Evolutionary conservation across 1,140 invertebrate genomes (phyloP), one percentile per base, ranked within the genome.

Genomic region (Drosophila obscura): DNA sequence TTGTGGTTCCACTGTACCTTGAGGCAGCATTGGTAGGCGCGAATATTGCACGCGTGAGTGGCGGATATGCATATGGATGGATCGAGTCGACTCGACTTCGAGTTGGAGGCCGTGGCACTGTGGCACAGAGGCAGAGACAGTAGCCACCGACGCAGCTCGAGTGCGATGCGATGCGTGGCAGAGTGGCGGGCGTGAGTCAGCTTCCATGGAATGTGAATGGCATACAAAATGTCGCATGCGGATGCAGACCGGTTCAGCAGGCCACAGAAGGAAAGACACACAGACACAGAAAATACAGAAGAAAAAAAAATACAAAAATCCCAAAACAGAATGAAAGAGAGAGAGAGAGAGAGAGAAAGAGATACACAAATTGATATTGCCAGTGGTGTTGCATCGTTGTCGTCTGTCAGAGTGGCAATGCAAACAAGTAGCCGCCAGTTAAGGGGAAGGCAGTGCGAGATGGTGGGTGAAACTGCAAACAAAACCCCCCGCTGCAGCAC

Each of bases 141-240:
- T 56, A 48, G 80, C 53, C 59, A 57, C 66, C 48, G 73, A 63
- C 61, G 73, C 59, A 52, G 45, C 35, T 44, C 60, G 61, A 58
- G 58, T 71, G 65, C 62, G 51, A 51, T 56, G 35, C 35, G 35
- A 39, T 39, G 35, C 35, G 35, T 39, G 35, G 35, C 35, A 39
- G 35, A 39, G 35, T 39, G 35, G 35, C 35, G 11, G 26, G 72
- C 39, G 74, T 88, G 83, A 88, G 76, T 88, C 83, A 88, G 84
- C 68, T 66, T 52, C 48, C 44, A 44, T 57, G 84, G 83, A 88
- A 88, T 88, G 83, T 88, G 83, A 88, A 82, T 88, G 79, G 83
- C 84, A 88, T 88, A 88, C 73, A 88, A 88, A 71, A 88, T 83
- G 80, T 80, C 76, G 73, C 81, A 77, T 64, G 61, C 82, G 81